Base-by-base conservation (phyloP, 2,888 invertebrate genomes). In the Carcina quercana region DNA sequence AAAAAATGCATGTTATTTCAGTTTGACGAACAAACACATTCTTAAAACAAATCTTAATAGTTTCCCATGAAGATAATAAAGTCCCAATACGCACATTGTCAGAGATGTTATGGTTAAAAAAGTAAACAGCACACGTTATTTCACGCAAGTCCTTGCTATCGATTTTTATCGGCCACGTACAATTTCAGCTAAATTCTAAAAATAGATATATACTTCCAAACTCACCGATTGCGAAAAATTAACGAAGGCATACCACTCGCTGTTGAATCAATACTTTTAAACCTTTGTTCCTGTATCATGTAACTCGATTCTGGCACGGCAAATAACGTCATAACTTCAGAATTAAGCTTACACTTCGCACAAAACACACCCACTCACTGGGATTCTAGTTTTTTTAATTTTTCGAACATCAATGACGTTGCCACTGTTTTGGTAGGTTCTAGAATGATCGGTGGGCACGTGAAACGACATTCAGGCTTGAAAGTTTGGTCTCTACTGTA, bases 181-280 rank as follows among this genome's bases (percentile, higher is more conserved):
- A n/a, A n/a, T n/a, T n/a, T n/a, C n/a, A n/a, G n/a, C n/a, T n/a
- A n/a, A n/a, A n/a, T n/a, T n/a, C n/a, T n/a, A n/a, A n/a, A n/a
- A n/a, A n/a, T n/a, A n/a, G n/a, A n/a, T n/a, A n/a, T n/a, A n/a
- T n/a, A n/a, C n/a, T n/a, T n/a, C n/a, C n/a, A 7, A 10, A 86
- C 88, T 87, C 67, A 88, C 88, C 87, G 86, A 82, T 87, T 86
- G 73, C 85, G 85, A 72, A 86, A 86, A 74, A 87, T 78, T 85
- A 88, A 86, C 65, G 87, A 86, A 50, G 88, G 87, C 88, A 88
- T 88, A 60, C 71, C 82, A 69, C 58, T 73, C 48, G 63, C 54
- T 50, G 65, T 53, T 35, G 66, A 62, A 59, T 79, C 78, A 57
- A 73, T 78, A 60, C 61, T 75, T 72, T 64, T 75, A 66, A 75